phyloP scores from a whole-genome alignment of 2,797 vertebrate species.

The Pangasius sanitwongsei region DNA sequence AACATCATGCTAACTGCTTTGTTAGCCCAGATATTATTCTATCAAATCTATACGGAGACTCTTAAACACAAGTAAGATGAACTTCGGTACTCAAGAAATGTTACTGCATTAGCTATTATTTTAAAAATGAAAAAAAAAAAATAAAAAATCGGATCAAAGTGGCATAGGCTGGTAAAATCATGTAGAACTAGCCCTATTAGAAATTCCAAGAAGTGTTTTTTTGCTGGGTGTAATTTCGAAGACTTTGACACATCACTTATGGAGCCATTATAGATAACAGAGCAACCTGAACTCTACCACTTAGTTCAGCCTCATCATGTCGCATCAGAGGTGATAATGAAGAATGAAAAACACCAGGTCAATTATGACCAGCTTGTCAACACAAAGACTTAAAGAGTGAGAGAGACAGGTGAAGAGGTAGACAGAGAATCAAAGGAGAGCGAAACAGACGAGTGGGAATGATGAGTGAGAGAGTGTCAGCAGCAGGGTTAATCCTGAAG shows the following conservation, averaged over 20 bases:
- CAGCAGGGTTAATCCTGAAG: slow-evolving; percentile 66
- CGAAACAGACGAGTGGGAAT: slow-evolving; percentile 24
- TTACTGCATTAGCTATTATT: not conserved
- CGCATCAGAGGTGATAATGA: slow-evolving; percentile 60
- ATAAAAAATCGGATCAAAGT: not conserved
- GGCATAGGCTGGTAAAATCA: not conserved
- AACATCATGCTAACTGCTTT: slow-evolving; percentile 33
- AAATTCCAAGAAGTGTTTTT: not conserved
- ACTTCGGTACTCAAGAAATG: not conserved
- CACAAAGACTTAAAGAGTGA: not conserved
- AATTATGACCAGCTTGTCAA: slow-evolving; percentile 37
- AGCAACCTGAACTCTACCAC: slow-evolving; percentile 29
- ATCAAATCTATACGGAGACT: not conserved
- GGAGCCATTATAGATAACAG: slow-evolving; percentile 13
- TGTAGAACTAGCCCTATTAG: not conserved
- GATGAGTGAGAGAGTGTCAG: slow-evolving; percentile 56
- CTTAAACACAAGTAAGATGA: not conserved
- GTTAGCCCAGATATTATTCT: not conserved
- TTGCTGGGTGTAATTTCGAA: not conserved
- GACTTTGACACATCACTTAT: not conserved
- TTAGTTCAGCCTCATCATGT: slow-evolving; percentile 66
- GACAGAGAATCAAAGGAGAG: slow-evolving; percentile 36
- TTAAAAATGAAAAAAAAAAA: not conserved
- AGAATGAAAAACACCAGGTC: slow-evolving; percentile 48
- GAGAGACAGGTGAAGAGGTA: slow-evolving; percentile 19